A percentile compares a stretch with the other conserved stretches of the same genome.
These are phyloP conservation scores for Pantelozetes paolii DNA, from an alignment of 2,888 invertebrate genomes.

Conservation along the genomic window DNA sequence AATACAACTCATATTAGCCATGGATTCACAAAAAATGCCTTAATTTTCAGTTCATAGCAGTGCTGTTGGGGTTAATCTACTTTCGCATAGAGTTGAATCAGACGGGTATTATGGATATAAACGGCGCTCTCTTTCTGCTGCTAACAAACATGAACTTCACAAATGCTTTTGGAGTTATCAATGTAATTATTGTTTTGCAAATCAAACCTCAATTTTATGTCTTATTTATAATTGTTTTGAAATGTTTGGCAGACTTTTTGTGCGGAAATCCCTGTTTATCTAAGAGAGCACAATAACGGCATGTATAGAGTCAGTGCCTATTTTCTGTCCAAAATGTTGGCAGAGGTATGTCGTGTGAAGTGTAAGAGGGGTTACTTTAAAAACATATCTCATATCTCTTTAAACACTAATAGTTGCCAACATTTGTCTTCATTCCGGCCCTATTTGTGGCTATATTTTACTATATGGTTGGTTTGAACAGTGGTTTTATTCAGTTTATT, in stretches of 20 bases:
- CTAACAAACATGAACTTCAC: slow-evolving; percentile 54
- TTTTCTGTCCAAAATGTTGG: slow-evolving; percentile 81
- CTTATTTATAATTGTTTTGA: slow-evolving; percentile 38
- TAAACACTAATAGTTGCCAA: background rate
- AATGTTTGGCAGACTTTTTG: slow-evolving; percentile 70
- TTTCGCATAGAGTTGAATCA: slow-evolving; percentile 51
- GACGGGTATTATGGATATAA: slow-evolving; percentile 54
- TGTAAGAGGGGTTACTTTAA: too few species aligned
- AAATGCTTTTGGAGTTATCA: slow-evolving; percentile 55
- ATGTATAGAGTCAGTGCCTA: slow-evolving; percentile 88
- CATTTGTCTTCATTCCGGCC: slow-evolving; percentile 24
- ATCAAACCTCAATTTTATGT: background rate
- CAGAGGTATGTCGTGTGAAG: slow-evolving; percentile 60
- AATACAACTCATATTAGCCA: slow-evolving; percentile 49
- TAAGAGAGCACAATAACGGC: slow-evolving; percentile 80
- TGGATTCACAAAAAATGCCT: background rate
- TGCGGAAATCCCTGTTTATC: slow-evolving; percentile 79
- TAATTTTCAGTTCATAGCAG: slow-evolving; percentile 51
- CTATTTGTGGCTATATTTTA: slow-evolving; percentile 25
- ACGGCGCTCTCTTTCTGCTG: slow-evolving; percentile 53
- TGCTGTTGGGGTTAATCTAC: slow-evolving; percentile 55
- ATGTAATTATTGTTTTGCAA: slow-evolving; percentile 51
- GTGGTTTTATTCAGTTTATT: slow-evolving; percentile 1
- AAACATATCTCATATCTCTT: background rate
- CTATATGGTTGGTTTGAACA: slow-evolving; percentile 35